A percentile compares a stretch with the other conserved stretches of the same genome.
Evolutionary conservation across 2,888 invertebrate genomes (phyloP).

Genomic region (Iselma pallidipennis): DNA sequence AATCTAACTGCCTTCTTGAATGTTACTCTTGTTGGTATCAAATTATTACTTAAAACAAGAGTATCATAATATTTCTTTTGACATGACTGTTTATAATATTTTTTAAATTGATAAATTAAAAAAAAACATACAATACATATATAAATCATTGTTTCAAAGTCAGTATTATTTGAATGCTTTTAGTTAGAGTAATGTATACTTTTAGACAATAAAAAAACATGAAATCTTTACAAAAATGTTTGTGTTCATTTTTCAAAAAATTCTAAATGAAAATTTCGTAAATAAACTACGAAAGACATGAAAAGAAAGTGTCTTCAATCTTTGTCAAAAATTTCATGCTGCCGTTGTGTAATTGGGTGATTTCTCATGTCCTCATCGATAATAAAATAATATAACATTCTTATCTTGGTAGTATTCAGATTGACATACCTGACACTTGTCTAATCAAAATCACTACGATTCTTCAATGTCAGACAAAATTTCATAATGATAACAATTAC

Average conservation of each 20-base stretch:
- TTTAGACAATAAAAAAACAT: constrained; percentile 22
- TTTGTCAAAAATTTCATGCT: too few relatives aligned
- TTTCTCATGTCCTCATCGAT: too few relatives aligned
- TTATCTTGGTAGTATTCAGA: too few relatives aligned
- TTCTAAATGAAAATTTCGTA: too few relatives aligned
- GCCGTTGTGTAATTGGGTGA: too few relatives aligned
- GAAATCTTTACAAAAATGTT: neutral
- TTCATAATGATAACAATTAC: too few relatives aligned
- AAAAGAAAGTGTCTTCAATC: too few relatives aligned
- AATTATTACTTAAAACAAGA: constrained; percentile 16
- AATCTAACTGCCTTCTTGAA: constrained; percentile 1
- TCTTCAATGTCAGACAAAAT: neutral
- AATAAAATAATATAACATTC: too few relatives aligned
- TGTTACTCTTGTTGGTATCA: constrained; percentile 15
- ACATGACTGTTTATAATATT: constrained; percentile 17
- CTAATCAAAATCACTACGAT: neutral
- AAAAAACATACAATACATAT: neutral
- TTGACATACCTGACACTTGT: too few relatives aligned
- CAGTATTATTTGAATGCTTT: constrained; percentile 28
- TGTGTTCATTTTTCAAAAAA: neutral
- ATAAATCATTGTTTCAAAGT: constrained; percentile 15
- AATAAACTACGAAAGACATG: too few relatives aligned
- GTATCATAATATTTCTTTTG: constrained; percentile 15
- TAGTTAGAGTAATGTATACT: constrained; percentile 27
- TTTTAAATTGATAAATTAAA: constrained; percentile 17